These are phyloP conservation scores for Brachypodius melanocephalos DNA, from an alignment of 2,113 vertebrate species.

Conservation along the genomic window DNA sequence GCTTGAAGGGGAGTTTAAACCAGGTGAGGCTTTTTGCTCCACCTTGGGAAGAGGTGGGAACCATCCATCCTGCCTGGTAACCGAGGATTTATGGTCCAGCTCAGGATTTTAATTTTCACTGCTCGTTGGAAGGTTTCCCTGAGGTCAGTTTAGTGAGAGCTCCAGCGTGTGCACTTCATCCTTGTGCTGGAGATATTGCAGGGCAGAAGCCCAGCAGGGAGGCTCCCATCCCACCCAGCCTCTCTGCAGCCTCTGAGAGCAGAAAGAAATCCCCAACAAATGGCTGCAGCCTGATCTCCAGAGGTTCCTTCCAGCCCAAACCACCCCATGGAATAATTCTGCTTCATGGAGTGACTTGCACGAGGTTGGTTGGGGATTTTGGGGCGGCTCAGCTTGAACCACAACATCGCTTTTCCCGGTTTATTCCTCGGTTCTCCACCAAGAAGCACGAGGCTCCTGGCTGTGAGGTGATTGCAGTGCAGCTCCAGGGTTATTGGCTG, in stretches of 20 bases:
- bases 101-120: not conserved
- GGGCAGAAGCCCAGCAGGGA: not conserved
- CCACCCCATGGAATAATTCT: not conserved
- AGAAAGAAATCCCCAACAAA: not conserved
- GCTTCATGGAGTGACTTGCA: not conserved
- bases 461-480: not conserved
- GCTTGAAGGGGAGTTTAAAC: not conserved
- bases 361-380: not conserved
- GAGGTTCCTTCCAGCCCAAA: not conserved
- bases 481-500: not conserved
- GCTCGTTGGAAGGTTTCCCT: not conserved
- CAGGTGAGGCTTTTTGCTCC: not conserved
- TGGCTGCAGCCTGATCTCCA: not conserved
- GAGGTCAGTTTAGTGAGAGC: not conserved
- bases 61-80: not conserved
- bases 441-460: fast-evolving
- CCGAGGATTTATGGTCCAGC: not conserved
- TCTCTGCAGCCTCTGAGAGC: not conserved
- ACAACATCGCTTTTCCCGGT: fast-evolving
- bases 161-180: not conserved
- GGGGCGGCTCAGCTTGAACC: not conserved
- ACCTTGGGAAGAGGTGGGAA: not conserved
- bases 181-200: not conserved
- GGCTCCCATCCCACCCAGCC: not conserved
- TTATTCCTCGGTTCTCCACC: not conserved